Percentiles rank a stretch among this genome's conserved stretches.
Conservation (phyloP, 1,140 invertebrate species). For the Heliconius hermathena region DNA sequence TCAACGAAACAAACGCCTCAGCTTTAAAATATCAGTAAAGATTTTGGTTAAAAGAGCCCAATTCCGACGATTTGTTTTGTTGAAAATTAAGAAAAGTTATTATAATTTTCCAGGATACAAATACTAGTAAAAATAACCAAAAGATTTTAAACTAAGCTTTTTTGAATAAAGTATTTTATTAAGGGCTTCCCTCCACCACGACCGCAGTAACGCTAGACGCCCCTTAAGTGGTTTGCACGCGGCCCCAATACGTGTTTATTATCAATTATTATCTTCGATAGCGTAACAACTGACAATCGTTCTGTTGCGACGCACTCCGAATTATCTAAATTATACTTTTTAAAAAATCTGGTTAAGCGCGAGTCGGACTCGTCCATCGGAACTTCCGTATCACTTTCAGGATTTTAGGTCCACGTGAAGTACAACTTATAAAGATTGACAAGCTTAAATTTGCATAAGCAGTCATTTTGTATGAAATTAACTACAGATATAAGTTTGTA, state of each 20-base stretch:
- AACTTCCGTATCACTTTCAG: no score
- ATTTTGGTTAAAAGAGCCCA: no score
- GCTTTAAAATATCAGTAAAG: no score
- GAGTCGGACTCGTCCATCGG: no score
- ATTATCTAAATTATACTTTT: neutral
- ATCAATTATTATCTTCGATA: constrained; percentile 48
- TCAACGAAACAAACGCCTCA: no score
- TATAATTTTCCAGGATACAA: neutral
- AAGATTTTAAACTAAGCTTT: neutral
- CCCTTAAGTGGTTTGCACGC: constrained; percentile 55
- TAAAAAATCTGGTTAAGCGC: neutral
- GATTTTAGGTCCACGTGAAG: no score
- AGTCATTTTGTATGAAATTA: no score
- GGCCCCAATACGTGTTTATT: constrained; percentile 41
- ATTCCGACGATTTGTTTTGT: no score
- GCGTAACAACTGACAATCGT: constrained; percentile 18
- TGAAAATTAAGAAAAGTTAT: no score
- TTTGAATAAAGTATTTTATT: neutral
- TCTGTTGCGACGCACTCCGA: constrained; percentile 24
- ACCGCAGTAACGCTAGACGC: neutral
- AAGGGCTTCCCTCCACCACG: neutral
- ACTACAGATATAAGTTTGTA: no score
- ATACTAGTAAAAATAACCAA: neutral
- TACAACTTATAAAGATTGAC: no score
- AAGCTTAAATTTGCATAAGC: no score